phyloP scores from a whole-genome alignment of 2,113 vertebrate species.

The Dipodomys merriami region DNA sequence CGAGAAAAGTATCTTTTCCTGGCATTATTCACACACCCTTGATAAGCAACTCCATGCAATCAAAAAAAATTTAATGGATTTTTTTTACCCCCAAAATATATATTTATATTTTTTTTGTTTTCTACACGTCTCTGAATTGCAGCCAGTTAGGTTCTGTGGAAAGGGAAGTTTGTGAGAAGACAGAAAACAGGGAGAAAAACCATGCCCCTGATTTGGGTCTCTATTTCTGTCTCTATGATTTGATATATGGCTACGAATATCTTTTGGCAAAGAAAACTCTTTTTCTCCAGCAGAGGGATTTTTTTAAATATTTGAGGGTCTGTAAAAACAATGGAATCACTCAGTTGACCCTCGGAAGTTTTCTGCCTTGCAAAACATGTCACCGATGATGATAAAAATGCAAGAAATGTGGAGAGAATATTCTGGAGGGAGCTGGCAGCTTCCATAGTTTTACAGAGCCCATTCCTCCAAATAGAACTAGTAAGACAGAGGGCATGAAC shows the following conservation, averaged over 20 bases:
- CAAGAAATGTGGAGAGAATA: neutral
- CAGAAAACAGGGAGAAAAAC: neutral
- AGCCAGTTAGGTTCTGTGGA: slow-evolving; percentile 54
- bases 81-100: slow-evolving; percentile 48
- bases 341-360: neutral
- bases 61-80: slow-evolving; percentile 78
- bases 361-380: neutral
- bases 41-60: slow-evolving; percentile 81
- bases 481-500: neutral
- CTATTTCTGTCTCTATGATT: neutral
- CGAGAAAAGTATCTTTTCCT: slow-evolving; percentile 85
- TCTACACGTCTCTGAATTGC: slow-evolving; percentile 53
- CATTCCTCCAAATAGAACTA: neutral
- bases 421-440: neutral
- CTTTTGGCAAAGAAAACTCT: slow-evolving; percentile 22
- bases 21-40: slow-evolving; percentile 84
- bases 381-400: neutral
- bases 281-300: neutral
- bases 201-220: neutral
- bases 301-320: neutral
- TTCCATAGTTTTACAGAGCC: neutral
- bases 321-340: neutral
- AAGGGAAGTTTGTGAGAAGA: neutral
- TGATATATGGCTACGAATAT: neutral
- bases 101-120: slow-evolving; percentile 55